A percentile compares a stretch with the other conserved stretches of the same genome.
phyloP scores from a whole-genome alignment of 2,797 vertebrate genomes.

The Anas capensis region DNA sequence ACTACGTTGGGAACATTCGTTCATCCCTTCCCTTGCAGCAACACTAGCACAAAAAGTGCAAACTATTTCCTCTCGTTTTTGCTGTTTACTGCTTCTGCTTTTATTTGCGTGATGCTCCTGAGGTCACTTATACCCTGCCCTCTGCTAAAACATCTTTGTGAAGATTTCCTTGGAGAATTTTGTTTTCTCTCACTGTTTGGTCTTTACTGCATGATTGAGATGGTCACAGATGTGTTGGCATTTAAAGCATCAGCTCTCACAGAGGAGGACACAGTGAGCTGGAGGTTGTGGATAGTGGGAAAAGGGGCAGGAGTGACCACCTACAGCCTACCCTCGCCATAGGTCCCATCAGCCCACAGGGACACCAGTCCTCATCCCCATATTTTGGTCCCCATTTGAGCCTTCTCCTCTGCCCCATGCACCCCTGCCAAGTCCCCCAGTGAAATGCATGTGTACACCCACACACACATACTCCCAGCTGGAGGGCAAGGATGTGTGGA shows the following conservation, averaged over 20 bases:
- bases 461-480: background rate
- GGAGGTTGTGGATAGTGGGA: background rate
- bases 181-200: background rate
- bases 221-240: rapidly evolving
- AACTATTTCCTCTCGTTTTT: background rate
- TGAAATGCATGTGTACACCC: rapidly evolving
- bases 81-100: background rate
- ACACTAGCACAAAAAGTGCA: background rate
- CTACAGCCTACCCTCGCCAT: background rate
- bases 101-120: rapidly evolving
- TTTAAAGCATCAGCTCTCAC: background rate
- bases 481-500: background rate
- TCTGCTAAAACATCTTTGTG: background rate
- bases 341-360: background rate
- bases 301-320: background rate
- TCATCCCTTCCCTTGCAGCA: background rate
- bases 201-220: rapidly evolving
- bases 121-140: background rate
- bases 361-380: background rate
- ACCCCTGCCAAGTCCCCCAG: rapidly evolving
- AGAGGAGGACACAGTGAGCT: rapidly evolving
- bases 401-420: background rate
- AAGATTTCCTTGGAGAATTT: background rate
- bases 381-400: background rate
- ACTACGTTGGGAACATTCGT: background rate